Evolutionary conservation across 1,140 invertebrate species (phyloP).

Genomic region (Paralvinella palmiformis): DNA sequence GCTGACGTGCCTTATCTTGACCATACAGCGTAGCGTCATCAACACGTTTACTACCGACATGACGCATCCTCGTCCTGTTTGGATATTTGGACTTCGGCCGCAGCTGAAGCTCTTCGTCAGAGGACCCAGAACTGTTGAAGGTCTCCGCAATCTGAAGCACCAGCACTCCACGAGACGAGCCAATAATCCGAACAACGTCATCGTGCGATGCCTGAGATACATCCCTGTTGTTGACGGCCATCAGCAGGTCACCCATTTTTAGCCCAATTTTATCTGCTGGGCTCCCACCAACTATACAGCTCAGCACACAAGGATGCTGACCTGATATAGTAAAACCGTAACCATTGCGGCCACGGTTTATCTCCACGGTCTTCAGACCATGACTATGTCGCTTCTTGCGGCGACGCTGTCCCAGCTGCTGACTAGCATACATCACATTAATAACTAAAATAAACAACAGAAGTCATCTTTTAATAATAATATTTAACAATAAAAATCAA

Average conservation of each 20-base stretch:
- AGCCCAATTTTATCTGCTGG: slow-evolving; percentile 79
- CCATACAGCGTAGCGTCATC: background rate
- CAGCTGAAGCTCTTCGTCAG: slow-evolving; percentile 63
- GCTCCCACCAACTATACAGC: slow-evolving; percentile 76
- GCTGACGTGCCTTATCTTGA: no score
- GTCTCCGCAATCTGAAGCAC: slow-evolving; percentile 80
- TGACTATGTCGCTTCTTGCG: slow-evolving; percentile 74
- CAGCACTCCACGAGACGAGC: slow-evolving; percentile 66
- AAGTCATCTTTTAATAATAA: no score
- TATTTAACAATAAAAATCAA: no score
- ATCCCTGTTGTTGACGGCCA: slow-evolving; percentile 83
- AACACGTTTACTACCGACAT: background rate
- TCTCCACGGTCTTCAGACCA: slow-evolving; percentile 76
- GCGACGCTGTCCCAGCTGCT: no score
- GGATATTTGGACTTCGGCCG: slow-evolving; percentile 58
- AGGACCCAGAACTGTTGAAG: slow-evolving; percentile 67
- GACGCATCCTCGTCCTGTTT: background rate
- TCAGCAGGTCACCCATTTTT: slow-evolving; percentile 80
- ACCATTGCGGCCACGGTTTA: slow-evolving; percentile 73
- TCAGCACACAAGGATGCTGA: slow-evolving; percentile 81
- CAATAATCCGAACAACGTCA: slow-evolving; percentile 84
- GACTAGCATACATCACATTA: no score
- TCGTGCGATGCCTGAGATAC: slow-evolving; percentile 85
- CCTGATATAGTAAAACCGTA: slow-evolving; percentile 92
- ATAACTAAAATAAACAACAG: no score